Conservation (phyloP, 2,113 vertebrate species). For the Phalacrocorax carbo region DNA sequence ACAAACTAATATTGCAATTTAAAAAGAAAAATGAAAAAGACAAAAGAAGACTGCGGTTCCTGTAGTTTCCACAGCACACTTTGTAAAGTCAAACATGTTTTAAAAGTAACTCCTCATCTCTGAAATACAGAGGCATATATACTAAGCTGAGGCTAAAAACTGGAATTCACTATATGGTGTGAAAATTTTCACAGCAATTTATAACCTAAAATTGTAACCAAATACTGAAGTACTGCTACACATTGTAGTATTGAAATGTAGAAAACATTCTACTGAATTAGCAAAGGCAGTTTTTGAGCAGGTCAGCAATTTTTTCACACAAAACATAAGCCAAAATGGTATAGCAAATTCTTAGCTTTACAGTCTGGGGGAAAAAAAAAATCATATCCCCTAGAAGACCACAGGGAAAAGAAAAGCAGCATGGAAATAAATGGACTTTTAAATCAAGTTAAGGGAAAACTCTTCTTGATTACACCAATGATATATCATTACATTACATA, state of each 20-base stretch:
- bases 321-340: neutral
- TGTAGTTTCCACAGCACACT: neutral
- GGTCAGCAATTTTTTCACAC: neutral
- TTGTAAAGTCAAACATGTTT: neutral
- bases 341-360: neutral
- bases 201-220: neutral
- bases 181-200: neutral
- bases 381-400: neutral
- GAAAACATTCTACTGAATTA: neutral
- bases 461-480: neutral
- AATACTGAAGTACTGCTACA: neutral
- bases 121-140: neutral
- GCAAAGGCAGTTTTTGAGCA: neutral
- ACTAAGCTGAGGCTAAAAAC: neutral
- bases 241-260: neutral
- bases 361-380: neutral
- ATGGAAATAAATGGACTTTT: neutral
- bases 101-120: neutral
- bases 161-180: neutral
- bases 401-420: neutral
- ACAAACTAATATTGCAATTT: conserved; percentile 37
- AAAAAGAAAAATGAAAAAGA: conserved; percentile 1
- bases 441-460: neutral
- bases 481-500: neutral
- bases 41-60: neutral